phyloP scores from a whole-genome alignment of 2,888 invertebrate species.

The Disparrhopalites patrizii region DNA sequence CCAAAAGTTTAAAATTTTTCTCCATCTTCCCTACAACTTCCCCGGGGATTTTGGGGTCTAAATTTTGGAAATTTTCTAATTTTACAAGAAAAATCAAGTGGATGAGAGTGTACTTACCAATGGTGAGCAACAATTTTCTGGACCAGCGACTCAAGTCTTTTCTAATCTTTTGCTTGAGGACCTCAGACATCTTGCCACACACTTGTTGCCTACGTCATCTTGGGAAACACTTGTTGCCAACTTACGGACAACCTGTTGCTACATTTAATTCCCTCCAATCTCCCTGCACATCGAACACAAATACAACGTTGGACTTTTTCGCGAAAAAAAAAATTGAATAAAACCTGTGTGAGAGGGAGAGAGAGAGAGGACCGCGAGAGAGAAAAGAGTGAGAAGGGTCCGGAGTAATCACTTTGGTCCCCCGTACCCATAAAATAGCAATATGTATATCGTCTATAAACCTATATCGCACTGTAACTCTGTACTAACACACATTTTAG shows the following conservation, averaged over 20 bases:
- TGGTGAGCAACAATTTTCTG: slow-evolving; percentile 41
- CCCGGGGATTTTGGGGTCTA: not conserved
- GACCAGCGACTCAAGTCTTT: slow-evolving; percentile 47
- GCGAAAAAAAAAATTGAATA: too few relatives aligned
- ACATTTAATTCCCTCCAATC: slow-evolving; percentile 29
- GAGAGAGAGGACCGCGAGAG: not conserved
- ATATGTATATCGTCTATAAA: too few relatives aligned
- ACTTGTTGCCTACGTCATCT: slow-evolving; percentile 38
- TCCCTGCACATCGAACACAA: slow-evolving; percentile 27
- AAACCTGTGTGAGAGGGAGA: slow-evolving; percentile 15
- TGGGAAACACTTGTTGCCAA: slow-evolving; percentile 36
- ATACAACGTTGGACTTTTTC: slow-evolving; percentile 22
- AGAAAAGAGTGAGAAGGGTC: too few relatives aligned
- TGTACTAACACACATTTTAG: too few relatives aligned
- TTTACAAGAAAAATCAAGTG: slow-evolving; percentile 4
- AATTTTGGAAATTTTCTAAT: not conserved
- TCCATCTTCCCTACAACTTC: not conserved
- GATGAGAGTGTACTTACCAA: slow-evolving; percentile 37
- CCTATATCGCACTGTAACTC: too few relatives aligned
- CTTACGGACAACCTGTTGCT: slow-evolving; percentile 35
- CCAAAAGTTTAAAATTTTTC: slow-evolving; percentile 6
- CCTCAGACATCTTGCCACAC: slow-evolving; percentile 39
- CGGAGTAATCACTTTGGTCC: too few relatives aligned
- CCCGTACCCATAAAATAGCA: too few relatives aligned
- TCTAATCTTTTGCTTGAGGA: slow-evolving; percentile 41